A percentile compares a stretch with the other conserved stretches of the same genome.
Conservation (phyloP, 2,797 vertebrate genomes). For the Morus bassanus region DNA sequence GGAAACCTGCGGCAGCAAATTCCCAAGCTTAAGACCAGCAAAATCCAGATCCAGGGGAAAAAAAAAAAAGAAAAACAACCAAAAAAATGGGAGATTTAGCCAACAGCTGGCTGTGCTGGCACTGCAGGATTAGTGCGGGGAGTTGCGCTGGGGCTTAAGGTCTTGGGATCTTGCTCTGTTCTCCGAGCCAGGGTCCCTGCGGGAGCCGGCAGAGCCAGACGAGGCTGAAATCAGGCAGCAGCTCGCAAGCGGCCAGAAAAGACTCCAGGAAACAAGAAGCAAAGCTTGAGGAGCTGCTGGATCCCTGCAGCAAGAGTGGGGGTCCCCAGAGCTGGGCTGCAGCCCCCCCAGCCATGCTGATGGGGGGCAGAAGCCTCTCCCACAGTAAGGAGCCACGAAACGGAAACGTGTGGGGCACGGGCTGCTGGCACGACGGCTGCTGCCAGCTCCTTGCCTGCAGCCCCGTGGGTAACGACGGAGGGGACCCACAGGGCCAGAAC, state of each 20-base stretch:
- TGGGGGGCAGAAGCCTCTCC: neutral
- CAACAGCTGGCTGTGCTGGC: slow-evolving; percentile 12
- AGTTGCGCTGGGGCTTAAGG: neutral
- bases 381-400: fast-evolving
- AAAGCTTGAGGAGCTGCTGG: neutral
- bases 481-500: too few relatives aligned
- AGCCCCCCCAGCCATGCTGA: neutral
- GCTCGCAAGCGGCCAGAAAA: neutral
- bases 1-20: neutral
- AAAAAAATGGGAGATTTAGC: neutral
- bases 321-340: neutral
- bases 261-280: neutral
- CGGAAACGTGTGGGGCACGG: fast-evolving
- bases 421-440: fast-evolving
- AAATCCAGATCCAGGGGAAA: neutral
- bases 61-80: neutral
- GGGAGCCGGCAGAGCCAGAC: neutral
- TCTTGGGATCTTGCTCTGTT: neutral
- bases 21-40: neutral
- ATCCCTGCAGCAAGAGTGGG: fast-evolving
- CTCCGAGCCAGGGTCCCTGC: neutral
- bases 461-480: fast-evolving
- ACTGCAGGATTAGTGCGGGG: neutral
- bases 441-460: neutral
- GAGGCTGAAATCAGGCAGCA: fast-evolving